These are phyloP conservation scores for Imbricaverruca yamaguchii DNA, from an alignment of 2,888 invertebrate genomes.

Conservation along the genomic window DNA sequence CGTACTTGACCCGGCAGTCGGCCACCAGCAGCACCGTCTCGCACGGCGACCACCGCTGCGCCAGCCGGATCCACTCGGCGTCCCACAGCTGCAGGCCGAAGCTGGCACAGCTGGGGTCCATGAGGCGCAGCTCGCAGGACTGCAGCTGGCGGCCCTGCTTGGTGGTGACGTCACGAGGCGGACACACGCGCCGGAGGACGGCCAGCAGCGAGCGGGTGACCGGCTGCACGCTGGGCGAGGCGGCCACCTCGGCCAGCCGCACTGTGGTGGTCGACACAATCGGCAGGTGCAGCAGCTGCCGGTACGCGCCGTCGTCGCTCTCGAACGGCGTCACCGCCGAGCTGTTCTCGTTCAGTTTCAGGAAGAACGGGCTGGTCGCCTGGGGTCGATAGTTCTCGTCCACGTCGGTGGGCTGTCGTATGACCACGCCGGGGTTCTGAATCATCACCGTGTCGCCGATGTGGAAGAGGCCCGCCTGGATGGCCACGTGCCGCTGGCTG, in stretches of 20 bases:
- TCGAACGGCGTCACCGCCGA: not conserved
- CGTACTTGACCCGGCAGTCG: conserved; percentile 12
- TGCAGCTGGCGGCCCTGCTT: conserved; percentile 8
- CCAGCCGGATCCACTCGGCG: not conserved
- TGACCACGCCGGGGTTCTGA: not conserved
- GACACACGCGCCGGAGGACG: not conserved
- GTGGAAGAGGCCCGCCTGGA: conserved; percentile 17
- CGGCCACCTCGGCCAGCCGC: not conserved
- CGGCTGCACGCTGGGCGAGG: not conserved
- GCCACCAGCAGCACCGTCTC: not conserved
- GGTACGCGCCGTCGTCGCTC: not conserved
- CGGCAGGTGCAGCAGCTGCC: not conserved
- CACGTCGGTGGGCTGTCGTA: not conserved
- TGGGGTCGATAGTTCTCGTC: not conserved
- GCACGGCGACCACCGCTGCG: not conserved
- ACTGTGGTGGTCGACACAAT: not conserved
- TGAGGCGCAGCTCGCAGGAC: conserved; percentile 1
- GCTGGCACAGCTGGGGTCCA: not conserved
- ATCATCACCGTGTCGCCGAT: not conserved
- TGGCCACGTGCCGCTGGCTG: conserved; percentile 15
- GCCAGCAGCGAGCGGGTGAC: conserved; percentile 1
- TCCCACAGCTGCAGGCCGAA: conserved; percentile 15
- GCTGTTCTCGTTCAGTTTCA: not conserved
- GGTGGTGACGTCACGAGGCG: not conserved
- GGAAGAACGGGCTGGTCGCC: not conserved